Conservation (phyloP, 1,140 invertebrate genomes). For the Sitobion miscanthi region DNA sequence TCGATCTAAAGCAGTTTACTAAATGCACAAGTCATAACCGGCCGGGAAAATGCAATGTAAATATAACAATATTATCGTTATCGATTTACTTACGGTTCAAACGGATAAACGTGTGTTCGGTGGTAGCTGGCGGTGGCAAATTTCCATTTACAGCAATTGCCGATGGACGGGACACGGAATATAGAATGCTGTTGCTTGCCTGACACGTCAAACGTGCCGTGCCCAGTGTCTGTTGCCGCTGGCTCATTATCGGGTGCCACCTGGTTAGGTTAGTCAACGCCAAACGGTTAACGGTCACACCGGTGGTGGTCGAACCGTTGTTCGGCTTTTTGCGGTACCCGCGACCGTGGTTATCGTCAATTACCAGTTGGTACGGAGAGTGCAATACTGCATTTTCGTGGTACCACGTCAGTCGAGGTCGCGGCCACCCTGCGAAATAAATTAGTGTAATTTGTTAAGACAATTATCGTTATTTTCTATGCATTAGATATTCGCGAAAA, state of each 20-base stretch:
- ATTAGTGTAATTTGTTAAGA: neutral
- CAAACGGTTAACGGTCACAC: neutral
- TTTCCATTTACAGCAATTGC: neutral
- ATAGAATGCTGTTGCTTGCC: conserved; percentile 81
- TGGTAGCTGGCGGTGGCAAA: neutral
- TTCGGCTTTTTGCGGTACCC: conserved; percentile 62
- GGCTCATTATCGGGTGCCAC: conserved; percentile 32
- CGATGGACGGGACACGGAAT: conserved; percentile 72
- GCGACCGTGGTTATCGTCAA: conserved; percentile 65
- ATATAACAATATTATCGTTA: neutral
- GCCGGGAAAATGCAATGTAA: neutral
- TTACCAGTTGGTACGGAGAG: conserved; percentile 63
- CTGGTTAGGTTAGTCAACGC: conserved; percentile 15
- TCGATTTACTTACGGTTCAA: conserved; percentile 36
- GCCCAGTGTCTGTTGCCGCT: conserved; percentile 66
- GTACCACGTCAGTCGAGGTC: conserved; percentile 85
- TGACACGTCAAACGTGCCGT: conserved; percentile 81
- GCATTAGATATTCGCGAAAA: neutral
- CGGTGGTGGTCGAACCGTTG: neutral
- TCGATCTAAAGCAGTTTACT: neutral
- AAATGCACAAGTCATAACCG: no score
- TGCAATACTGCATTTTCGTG: conserved; percentile 76
- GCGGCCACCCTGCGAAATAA: conserved; percentile 75
- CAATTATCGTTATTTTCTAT: no score
- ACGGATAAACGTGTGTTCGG: conserved; percentile 35